Conservation (phyloP, 1,140 invertebrate species). For the Spodoptera litura region DNA sequence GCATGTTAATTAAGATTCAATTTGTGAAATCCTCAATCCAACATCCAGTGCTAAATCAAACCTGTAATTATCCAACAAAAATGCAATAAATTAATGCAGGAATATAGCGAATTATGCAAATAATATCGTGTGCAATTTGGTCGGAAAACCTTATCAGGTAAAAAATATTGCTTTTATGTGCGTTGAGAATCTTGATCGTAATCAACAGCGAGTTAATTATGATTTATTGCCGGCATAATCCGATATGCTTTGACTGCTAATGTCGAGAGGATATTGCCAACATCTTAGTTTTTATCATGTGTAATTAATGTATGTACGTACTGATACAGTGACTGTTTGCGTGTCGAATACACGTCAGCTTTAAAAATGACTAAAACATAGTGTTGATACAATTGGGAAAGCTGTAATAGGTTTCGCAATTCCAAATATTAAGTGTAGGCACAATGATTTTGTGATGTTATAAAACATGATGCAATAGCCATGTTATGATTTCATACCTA, state of each 20-base stretch:
- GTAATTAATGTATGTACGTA: no score
- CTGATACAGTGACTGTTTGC: no score
- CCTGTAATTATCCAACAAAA: constrained; percentile 16
- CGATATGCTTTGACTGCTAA: constrained; percentile 7
- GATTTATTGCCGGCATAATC: constrained; percentile 8
- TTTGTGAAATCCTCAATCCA: not conserved
- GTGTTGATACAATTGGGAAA: no score
- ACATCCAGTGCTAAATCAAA: not conserved
- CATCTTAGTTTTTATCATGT: not conserved
- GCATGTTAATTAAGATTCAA: no score
- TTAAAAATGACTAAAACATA: no score
- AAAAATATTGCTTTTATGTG: constrained; percentile 32
- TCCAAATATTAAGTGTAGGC: no score
- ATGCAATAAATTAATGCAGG: constrained; percentile 25
- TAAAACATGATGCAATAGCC: not conserved
- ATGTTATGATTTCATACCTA: no score
- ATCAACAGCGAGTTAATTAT: constrained; percentile 32
- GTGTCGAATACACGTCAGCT: no score
- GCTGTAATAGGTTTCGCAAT: no score
- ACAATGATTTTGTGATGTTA: not conserved
- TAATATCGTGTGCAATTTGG: constrained; percentile 11
- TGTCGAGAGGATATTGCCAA: constrained; percentile 15
- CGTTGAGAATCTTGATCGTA: constrained; percentile 27
- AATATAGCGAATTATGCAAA: constrained; percentile 31
- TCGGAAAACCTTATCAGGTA: constrained; percentile 29